phyloP scores from a whole-genome alignment of 2,797 vertebrate genomes.

The Melanotaenia parkinsoni region DNA sequence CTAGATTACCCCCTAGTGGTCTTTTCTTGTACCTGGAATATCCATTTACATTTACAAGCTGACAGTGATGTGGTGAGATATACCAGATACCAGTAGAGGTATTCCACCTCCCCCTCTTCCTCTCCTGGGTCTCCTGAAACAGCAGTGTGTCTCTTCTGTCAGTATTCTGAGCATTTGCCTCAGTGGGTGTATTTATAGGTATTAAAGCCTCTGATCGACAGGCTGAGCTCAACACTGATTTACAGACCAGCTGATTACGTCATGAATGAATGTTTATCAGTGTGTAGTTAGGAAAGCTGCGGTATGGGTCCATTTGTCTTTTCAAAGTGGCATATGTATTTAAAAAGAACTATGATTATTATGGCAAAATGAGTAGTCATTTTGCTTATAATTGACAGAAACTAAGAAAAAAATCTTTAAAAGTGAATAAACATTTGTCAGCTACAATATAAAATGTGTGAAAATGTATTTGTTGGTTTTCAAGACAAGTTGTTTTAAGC shows the following conservation, averaged over 20 bases:
- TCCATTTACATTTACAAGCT: slow-evolving; percentile 26
- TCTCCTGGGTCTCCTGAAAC: slow-evolving; percentile 24
- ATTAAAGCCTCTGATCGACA: slow-evolving; percentile 51
- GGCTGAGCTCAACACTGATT: slow-evolving; percentile 23
- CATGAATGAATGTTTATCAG: not conserved
- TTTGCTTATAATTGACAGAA: too few relatives aligned
- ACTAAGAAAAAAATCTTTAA: too few relatives aligned
- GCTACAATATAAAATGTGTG: not conserved
- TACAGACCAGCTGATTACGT: slow-evolving; percentile 50
- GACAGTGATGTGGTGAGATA: slow-evolving; percentile 45
- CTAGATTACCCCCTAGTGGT: slow-evolving; percentile 66
- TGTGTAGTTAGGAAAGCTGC: not conserved
- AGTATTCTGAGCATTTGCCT: slow-evolving; percentile 60
- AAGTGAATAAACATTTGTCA: not conserved
- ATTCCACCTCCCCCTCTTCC: slow-evolving; percentile 55
- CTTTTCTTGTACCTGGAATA: not conserved
- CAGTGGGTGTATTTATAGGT: slow-evolving; percentile 71
- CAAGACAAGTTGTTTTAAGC: not conserved
- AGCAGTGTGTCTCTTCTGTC: slow-evolving; percentile 43
- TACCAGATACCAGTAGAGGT: slow-evolving; percentile 66
- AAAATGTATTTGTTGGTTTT: not conserved
- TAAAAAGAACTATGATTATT: not conserved
- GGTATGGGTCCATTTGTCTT: not conserved
- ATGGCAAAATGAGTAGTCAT: too few relatives aligned
- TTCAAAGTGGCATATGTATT: not conserved